A percentile compares a stretch with the other conserved stretches of the same genome.
These are phyloP conservation scores for Clunio marinus DNA, from an alignment of 2,888 invertebrate species.

Conservation along the genomic window DNA sequence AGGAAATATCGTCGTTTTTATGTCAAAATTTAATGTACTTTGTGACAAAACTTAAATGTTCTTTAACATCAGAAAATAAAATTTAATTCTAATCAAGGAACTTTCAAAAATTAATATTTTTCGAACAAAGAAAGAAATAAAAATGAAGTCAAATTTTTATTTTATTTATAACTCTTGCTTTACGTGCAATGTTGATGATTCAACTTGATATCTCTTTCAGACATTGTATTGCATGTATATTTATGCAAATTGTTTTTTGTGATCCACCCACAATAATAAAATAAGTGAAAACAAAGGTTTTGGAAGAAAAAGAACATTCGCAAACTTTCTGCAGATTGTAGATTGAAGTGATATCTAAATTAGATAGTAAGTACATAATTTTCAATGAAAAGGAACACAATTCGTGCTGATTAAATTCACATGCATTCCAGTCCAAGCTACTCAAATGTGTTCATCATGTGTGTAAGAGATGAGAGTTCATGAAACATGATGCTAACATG, in stretches of 20 bases:
- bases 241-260: not conserved
- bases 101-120: conserved; percentile 35
- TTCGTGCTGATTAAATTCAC: no score
- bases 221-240: not conserved
- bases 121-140: no score
- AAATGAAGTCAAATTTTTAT: conserved; percentile 1
- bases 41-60: no score
- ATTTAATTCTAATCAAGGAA: conserved; percentile 34
- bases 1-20: not conserved
- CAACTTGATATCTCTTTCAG: conserved; percentile 12
- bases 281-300: not conserved
- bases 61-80: not conserved
- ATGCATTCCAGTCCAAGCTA: no score
- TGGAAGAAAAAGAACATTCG: no score
- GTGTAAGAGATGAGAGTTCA: not conserved
- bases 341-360: no score
- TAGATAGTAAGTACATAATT: no score
- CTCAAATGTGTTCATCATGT: not conserved
- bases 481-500: not conserved
- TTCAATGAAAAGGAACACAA: no score
- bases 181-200: not conserved
- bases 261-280: not conserved
- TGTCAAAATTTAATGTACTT: not conserved
- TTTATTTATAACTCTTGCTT: not conserved
- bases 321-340: no score